Evolutionary conservation across 2,113 vertebrate species (phyloP).

Genomic region (Dipodomys merriami): DNA sequence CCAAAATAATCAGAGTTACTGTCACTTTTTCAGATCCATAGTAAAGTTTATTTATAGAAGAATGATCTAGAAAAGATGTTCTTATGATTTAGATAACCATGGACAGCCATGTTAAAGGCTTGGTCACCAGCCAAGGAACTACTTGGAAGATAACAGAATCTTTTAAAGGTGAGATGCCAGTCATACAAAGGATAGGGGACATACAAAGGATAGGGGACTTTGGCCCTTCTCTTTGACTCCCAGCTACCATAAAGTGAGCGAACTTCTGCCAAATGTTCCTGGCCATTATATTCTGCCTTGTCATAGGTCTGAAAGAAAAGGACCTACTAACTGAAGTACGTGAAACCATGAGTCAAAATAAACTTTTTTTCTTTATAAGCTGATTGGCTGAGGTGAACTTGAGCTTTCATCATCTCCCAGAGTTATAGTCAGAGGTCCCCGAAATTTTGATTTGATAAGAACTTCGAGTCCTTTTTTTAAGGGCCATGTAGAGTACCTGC

Average conservation of each 20-base stretch:
- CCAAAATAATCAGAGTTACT: too few species aligned
- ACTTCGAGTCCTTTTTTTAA: too few species aligned
- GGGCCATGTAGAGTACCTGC: too few species aligned
- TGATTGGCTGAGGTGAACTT: neutral
- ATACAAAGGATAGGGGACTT: neutral
- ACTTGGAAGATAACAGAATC: too few species aligned
- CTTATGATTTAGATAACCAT: too few species aligned
- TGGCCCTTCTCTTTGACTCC: neutral
- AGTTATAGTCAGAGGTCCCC: neutral
- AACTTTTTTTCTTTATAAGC: neutral
- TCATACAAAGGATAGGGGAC: neutral
- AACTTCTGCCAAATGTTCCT: neutral
- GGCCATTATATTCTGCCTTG: neutral
- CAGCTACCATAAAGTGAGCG: neutral
- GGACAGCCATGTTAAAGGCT: too few species aligned
- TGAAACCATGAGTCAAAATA: neutral
- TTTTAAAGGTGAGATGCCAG: too few species aligned
- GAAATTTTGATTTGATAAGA: neutral
- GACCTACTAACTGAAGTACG: neutral
- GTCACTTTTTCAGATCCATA: too few species aligned
- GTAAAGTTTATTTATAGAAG: too few species aligned
- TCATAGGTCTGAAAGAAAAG: neutral
- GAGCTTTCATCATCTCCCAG: slow-evolving; percentile 2
- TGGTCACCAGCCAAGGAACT: too few species aligned
- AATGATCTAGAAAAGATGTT: too few species aligned